Evolutionary conservation across 2,113 vertebrate genomes (phyloP).

Genomic region (Bufo gargarizans): DNA sequence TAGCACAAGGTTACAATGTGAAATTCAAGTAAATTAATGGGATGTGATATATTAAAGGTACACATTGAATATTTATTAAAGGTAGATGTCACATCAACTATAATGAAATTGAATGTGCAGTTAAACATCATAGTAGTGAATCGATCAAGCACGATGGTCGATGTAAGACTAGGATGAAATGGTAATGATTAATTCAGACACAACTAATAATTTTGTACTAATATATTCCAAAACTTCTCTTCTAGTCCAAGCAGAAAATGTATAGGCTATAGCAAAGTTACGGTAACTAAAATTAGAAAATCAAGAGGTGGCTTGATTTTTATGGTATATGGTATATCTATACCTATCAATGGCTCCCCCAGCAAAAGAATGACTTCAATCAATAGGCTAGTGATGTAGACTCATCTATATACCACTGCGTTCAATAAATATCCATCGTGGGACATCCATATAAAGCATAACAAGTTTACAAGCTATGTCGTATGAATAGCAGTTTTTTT

Average conservation of each 20-base stretch:
- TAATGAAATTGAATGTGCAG: background rate
- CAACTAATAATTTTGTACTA: background rate
- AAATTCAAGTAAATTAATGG: constrained; percentile 2
- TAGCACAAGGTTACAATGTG: background rate
- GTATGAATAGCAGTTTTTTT: too few relatives aligned
- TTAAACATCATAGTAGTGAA: background rate
- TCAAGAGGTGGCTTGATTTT: background rate
- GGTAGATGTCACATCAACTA: background rate
- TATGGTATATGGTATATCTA: background rate
- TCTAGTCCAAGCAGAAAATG: background rate
- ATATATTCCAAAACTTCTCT: background rate
- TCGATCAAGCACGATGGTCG: background rate
- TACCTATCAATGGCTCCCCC: too few relatives aligned
- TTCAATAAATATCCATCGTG: too few relatives aligned
- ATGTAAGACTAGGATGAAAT: background rate
- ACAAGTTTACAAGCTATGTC: too few relatives aligned
- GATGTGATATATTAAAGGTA: background rate
- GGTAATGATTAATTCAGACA: background rate
- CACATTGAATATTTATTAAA: constrained; percentile 11
- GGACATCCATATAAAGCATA: too few relatives aligned
- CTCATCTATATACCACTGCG: too few relatives aligned
- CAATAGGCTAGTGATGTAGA: too few relatives aligned
- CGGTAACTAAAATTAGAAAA: background rate
- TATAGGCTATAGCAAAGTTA: background rate
- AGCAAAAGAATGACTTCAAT: too few relatives aligned